Percentiles rank a stretch among this genome's conserved stretches.
These are phyloP conservation scores for Trematocara macrostoma DNA, from an alignment of 2,113 vertebrate species.

Conservation along the genomic window DNA sequence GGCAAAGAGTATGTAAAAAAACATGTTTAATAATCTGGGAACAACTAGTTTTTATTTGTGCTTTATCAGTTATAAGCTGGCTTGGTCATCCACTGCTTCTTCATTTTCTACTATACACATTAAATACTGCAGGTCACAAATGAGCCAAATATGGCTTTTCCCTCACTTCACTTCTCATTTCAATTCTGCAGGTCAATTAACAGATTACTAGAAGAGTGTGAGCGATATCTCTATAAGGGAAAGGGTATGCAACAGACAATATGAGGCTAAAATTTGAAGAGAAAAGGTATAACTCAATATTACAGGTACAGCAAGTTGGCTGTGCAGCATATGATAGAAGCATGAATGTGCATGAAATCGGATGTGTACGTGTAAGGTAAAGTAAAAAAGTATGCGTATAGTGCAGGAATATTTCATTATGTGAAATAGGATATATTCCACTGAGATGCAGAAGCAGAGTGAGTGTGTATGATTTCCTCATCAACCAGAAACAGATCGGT, in stretches of 20 bases:
- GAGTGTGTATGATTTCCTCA: neutral
- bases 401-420: neutral
- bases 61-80: neutral
- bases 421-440: neutral
- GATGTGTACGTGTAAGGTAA: neutral
- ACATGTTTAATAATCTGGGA: neutral
- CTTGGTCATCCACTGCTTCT: neutral
- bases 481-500: neutral
- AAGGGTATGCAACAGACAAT: neutral
- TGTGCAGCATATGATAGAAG: neutral
- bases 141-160: neutral
- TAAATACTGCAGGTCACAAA: neutral
- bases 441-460: neutral
- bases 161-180: neutral
- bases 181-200: neutral
- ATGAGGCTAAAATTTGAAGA: neutral
- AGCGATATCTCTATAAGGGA: neutral
- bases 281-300: slow-evolving; percentile 33
- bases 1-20: neutral
- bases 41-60: neutral
- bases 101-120: neutral
- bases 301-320: neutral
- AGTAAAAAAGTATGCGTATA: neutral
- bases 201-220: neutral
- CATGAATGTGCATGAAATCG: neutral